Evolutionary conservation across 53 echinoderm and acorn worm species (phyloP).

Genomic region (Hippasteria phrygiana): DNA sequence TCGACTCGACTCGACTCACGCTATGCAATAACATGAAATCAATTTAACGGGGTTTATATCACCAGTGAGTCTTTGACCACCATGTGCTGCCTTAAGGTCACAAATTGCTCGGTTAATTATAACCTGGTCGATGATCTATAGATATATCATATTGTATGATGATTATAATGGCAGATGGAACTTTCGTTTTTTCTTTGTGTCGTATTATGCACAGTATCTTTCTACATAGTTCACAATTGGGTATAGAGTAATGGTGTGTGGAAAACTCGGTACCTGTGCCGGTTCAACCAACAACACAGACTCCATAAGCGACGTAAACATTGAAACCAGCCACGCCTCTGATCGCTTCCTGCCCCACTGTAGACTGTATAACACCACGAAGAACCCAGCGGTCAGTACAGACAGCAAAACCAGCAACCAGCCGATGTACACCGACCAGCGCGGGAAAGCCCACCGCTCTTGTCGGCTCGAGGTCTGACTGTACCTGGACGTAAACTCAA

Average conservation of each 20-base stretch:
- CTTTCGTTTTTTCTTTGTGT: no score
- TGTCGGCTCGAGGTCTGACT: conserved; percentile 3
- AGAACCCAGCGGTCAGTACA: conserved; percentile 58
- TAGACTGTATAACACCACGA: conserved; percentile 69
- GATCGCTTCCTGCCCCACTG: conserved; percentile 73
- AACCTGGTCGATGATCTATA: no score
- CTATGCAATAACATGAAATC: no score
- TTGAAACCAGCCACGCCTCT: conserved; percentile 73
- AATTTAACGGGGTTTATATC: no score
- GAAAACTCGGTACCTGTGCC: conserved; percentile 41
- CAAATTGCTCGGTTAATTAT: no score
- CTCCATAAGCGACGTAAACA: conserved; percentile 69
- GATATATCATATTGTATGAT: no score
- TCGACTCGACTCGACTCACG: no score
- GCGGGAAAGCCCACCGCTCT: conserved; percentile 61
- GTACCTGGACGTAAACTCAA: conserved; percentile 1
- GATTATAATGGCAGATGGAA: no score
- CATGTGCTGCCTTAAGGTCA: no score
- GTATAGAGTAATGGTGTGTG: not conserved
- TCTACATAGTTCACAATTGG: no score
- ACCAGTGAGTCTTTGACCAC: no score
- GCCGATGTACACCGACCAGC: conserved; percentile 67
- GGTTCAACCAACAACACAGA: conserved; percentile 72
- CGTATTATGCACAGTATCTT: no score
- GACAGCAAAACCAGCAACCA: conserved; percentile 56